phyloP scores from a whole-genome alignment of 2,888 invertebrate genomes.

The Synergus japonicus region DNA sequence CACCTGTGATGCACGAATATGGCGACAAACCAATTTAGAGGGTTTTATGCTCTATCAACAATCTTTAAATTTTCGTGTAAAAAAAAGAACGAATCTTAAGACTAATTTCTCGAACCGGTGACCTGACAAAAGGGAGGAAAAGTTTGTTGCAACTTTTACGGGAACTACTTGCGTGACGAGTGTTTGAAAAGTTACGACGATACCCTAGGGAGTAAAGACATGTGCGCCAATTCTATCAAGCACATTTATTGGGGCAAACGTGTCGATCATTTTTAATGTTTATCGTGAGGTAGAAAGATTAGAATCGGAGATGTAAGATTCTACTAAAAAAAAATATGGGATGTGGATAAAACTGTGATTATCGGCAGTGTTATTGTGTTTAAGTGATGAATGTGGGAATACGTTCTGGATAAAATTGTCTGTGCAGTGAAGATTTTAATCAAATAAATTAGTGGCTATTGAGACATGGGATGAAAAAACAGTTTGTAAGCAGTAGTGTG shows the following conservation, averaged over 20 bases:
- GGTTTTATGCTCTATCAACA: neutral
- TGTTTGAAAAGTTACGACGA: conserved; percentile 3
- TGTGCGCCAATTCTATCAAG: conserved; percentile 1
- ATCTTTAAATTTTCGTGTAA: neutral
- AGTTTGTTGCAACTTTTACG: neutral
- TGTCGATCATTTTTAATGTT: neutral
- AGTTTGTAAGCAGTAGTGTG: conserved; percentile 10
- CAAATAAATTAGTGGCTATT: neutral
- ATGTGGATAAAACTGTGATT: neutral
- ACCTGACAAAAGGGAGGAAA: neutral
- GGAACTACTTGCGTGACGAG: conserved; percentile 6
- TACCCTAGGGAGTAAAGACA: conserved; percentile 1
- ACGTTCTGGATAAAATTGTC: neutral
- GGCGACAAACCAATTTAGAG: neutral
- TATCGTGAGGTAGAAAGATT: neutral
- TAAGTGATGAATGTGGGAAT: conserved; percentile 3
- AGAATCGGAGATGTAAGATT: neutral
- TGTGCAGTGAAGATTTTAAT: neutral
- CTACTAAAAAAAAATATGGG: neutral
- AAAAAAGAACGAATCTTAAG: neutral
- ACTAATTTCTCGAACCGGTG: neutral
- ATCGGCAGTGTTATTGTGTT: neutral
- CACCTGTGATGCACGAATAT: neutral
- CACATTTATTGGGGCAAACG: neutral
- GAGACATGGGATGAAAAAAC: conserved; percentile 32